Evolutionary conservation across 2,113 vertebrate genomes (phyloP).

Genomic region (Ciconia maguari): DNA sequence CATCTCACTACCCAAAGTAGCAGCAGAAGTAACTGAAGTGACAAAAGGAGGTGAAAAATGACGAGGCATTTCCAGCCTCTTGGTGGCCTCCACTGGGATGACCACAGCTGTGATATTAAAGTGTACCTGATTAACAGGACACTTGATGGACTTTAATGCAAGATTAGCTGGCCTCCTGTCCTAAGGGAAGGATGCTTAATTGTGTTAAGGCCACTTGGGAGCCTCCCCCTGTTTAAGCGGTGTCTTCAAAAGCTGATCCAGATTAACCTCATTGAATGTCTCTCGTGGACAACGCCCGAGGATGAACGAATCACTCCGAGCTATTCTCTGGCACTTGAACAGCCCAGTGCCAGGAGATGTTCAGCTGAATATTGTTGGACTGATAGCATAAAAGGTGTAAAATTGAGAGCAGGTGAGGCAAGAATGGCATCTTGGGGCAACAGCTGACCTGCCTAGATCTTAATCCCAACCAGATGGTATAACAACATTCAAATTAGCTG

Average conservation of each 20-base stretch:
- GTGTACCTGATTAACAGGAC: background rate
- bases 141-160: background rate
- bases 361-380: background rate
- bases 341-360: background rate
- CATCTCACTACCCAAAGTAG: background rate
- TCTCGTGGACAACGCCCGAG: accelerated
- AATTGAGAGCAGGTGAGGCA: background rate
- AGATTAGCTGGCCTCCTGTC: background rate
- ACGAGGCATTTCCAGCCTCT: background rate
- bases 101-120: background rate
- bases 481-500: background rate
- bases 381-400: background rate
- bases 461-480: background rate
- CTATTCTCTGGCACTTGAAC: background rate
- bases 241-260: background rate
- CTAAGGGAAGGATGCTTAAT: background rate
- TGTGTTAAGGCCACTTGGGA: background rate
- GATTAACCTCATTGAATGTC: background rate
- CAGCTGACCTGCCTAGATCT: background rate
- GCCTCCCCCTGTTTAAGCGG: background rate
- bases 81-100: background rate
- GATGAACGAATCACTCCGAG: accelerated
- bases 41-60: background rate
- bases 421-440: background rate
- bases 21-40: background rate